These are phyloP conservation scores for Camponotus vicinus DNA, from an alignment of 1,140 invertebrate species.

Conservation along the genomic window DNA sequence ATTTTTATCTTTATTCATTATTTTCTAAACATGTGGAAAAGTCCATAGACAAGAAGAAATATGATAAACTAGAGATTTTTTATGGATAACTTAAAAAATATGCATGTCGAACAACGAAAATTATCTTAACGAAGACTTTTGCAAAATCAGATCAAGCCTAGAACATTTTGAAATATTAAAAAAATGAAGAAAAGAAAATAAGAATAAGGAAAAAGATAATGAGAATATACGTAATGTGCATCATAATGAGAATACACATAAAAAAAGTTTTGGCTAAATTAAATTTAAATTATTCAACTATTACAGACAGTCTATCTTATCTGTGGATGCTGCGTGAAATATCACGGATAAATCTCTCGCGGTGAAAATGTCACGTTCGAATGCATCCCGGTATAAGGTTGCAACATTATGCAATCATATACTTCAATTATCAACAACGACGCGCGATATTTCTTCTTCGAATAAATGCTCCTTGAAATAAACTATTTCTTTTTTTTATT, in stretches of 20 bases:
- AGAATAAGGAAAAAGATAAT: too few species aligned
- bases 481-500: not conserved
- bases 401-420: not conserved
- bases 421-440: not conserved
- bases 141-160: not conserved
- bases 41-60: not conserved
- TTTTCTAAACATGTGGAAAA: not conserved
- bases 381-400: not conserved
- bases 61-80: not conserved
- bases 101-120: not conserved
- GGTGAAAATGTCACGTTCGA: constrained; percentile 59
- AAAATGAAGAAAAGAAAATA: not conserved
- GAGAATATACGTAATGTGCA: too few species aligned
- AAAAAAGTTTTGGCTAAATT: not conserved
- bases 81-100: not conserved
- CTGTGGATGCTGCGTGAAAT: constrained; percentile 42
- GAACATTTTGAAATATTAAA: not conserved
- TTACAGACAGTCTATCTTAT: constrained; percentile 10
- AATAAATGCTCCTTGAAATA: not conserved
- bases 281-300: not conserved
- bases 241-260: too few species aligned
- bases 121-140: not conserved
- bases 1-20: not conserved
- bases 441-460: not conserved
- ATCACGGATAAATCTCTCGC: constrained; percentile 55